Conservation (phyloP, 2,113 vertebrate species). For the Neodontobutis hainanensis region DNA sequence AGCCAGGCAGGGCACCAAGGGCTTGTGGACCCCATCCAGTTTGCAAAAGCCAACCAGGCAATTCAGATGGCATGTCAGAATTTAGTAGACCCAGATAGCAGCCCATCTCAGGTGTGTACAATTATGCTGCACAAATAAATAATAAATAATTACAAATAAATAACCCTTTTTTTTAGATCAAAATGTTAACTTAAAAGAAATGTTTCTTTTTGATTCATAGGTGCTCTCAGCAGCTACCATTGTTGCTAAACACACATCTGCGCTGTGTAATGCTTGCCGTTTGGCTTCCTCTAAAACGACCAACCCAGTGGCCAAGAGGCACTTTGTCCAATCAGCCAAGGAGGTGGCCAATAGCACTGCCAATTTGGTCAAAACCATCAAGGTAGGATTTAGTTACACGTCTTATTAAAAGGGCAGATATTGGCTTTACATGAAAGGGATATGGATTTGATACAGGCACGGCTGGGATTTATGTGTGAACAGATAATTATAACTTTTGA, state of each 20-base stretch:
- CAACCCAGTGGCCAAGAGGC: constrained; percentile 96
- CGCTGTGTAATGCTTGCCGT: constrained; percentile 96
- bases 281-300: constrained; percentile 94
- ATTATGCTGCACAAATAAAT: not conserved
- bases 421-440: not conserved
- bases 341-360: constrained; percentile 98
- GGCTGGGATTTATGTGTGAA: not conserved
- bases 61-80: constrained; percentile 99
- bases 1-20: constrained; percentile 97
- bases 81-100: constrained; percentile 93
- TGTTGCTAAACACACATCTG: constrained; percentile 97
- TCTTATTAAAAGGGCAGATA: not conserved
- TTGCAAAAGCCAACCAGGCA: constrained; percentile 96
- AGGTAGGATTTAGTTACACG: constrained; percentile 76
- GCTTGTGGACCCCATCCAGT: constrained; percentile 96
- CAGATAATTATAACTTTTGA: not conserved
- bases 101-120: constrained; percentile 89
- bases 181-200: no score
- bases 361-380: constrained; percentile 98
- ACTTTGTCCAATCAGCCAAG: constrained; percentile 98
- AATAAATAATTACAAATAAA: not conserved
- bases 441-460: not conserved
- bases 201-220: constrained; percentile 63
- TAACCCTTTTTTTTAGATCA: not conserved
- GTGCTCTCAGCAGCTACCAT: constrained; percentile 97